Evolutionary conservation across 2,797 vertebrate genomes (phyloP).

Genomic region (Chromobotia macracanthus): DNA sequence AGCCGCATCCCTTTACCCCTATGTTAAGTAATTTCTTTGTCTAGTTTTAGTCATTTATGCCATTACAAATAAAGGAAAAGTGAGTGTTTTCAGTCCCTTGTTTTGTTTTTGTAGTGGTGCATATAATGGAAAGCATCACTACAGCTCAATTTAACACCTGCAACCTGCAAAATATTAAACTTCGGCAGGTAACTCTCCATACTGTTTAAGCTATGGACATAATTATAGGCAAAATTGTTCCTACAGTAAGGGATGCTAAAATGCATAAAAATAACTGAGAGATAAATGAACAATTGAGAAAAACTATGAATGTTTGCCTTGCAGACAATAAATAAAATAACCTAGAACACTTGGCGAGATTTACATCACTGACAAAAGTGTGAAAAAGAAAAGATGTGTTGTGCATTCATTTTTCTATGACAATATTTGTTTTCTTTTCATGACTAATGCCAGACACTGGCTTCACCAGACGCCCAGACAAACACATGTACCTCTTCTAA

Average conservation of each 20-base stretch:
- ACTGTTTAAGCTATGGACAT: too few relatives aligned
- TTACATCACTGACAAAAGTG: too few relatives aligned
- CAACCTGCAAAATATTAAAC: neutral
- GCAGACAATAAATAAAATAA: too few relatives aligned
- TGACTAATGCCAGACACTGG: neutral
- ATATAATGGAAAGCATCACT: neutral
- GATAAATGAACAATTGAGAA: too few relatives aligned
- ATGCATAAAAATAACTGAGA: too few relatives aligned
- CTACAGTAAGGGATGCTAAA: too few relatives aligned
- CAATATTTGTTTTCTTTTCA: neutral
- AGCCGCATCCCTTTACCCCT: neutral
- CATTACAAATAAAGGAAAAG: neutral
- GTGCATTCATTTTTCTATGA: too few relatives aligned
- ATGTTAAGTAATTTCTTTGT: neutral
- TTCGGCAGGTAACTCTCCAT: neutral
- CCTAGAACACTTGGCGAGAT: too few relatives aligned
- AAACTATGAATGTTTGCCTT: too few relatives aligned
- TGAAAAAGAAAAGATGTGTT: too few relatives aligned
- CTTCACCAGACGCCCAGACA: neutral
- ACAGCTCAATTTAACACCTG: neutral
- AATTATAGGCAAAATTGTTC: too few relatives aligned
- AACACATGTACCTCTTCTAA: constrained; percentile 18
- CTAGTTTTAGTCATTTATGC: neutral
- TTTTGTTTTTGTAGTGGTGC: too few relatives aligned
- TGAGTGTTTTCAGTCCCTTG: neutral